Conservation (phyloP, 2,888 invertebrate genomes). For the Tipula confusa region DNA sequence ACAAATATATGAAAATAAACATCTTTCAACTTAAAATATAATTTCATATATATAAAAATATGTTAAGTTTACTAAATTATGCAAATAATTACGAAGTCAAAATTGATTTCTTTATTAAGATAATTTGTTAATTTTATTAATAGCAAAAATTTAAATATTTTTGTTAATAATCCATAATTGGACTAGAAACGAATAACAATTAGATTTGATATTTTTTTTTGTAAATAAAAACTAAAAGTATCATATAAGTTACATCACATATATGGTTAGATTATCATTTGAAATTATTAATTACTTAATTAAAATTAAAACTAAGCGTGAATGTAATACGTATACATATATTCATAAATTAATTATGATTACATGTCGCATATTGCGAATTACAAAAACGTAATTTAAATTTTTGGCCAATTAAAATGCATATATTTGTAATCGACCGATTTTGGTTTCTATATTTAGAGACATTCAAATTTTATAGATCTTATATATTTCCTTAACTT, state of each 20-base stretch:
- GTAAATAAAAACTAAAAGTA: too few relatives aligned
- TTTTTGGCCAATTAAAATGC: neutral
- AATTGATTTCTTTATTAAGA: slow-evolving; percentile 12
- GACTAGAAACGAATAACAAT: neutral
- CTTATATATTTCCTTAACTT: slow-evolving; percentile 8
- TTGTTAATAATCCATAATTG: neutral
- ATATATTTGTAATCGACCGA: neutral
- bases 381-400: neutral
- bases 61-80: neutral
- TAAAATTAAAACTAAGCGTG: neutral
- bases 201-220: neutral
- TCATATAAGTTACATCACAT: neutral
- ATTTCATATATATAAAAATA: too few relatives aligned
- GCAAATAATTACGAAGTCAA: neutral
- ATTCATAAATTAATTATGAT: neutral
- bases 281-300: neutral
- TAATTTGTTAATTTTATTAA: neutral
- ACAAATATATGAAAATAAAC: neutral
- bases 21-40: neutral
- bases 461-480: neutral
- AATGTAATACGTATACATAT: neutral
- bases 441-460: neutral
- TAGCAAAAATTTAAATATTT: neutral
- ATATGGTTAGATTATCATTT: neutral
- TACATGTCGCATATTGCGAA: neutral